phyloP scores from a whole-genome alignment of 1,140 invertebrate species.

The Drosophila parvula region DNA sequence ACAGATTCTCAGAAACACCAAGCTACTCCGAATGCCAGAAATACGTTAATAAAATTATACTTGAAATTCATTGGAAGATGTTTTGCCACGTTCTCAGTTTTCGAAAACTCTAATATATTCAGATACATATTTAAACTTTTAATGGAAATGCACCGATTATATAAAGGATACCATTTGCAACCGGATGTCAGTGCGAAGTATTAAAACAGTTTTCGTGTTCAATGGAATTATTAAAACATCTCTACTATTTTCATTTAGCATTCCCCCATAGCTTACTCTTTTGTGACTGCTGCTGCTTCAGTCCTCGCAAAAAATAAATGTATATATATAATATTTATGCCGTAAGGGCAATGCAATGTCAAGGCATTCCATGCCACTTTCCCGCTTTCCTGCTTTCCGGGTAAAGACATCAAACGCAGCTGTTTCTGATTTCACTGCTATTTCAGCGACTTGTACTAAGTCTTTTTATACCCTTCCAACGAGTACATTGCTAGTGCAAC shows the following conservation, averaged over 20 bases:
- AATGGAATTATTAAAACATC: background rate
- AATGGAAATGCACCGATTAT: background rate
- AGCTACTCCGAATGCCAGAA: background rate
- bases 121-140: background rate
- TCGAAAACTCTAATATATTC: too few relatives aligned
- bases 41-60: background rate
- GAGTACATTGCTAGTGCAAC: too few relatives aligned
- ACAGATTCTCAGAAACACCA: background rate
- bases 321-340: constrained; percentile 25
- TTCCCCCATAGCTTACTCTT: background rate
- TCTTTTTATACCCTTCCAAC: background rate
- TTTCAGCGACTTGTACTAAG: constrained; percentile 17
- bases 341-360: constrained; percentile 45
- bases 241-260: constrained; percentile 6
- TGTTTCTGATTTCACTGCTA: constrained; percentile 23
- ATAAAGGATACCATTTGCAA: background rate
- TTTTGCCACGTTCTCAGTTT: background rate
- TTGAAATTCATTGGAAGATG: background rate
- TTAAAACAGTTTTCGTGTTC: constrained; percentile 1
- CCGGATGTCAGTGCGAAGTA: background rate
- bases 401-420: constrained; percentile 66
- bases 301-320: background rate
- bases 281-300: background rate
- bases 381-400: background rate
- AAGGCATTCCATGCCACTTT: background rate